Percentiles rank a stretch among this genome's conserved stretches.
Conservation (phyloP, 2,113 vertebrate species). For the Cyprinodon brontotheroides region DNA sequence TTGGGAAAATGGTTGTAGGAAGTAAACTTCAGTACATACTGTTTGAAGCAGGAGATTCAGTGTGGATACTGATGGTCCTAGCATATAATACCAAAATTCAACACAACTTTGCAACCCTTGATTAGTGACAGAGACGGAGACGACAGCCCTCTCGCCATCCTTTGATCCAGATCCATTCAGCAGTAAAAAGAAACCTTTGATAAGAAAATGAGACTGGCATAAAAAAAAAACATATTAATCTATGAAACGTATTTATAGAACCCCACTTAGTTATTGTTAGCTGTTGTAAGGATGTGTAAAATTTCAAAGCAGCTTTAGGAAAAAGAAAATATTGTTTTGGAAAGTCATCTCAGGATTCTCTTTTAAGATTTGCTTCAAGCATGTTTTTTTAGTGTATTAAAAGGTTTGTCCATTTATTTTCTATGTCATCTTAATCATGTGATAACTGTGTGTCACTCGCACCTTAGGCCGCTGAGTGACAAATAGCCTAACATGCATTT, state of each 20-base stretch:
- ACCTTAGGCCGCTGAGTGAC: neutral
- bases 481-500: neutral
- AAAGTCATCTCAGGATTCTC: neutral
- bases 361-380: neutral
- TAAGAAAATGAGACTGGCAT: neutral
- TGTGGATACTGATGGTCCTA: slow-evolving; percentile 72
- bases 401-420: neutral
- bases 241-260: neutral
- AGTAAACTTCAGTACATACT: slow-evolving; percentile 34
- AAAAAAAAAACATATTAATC: accelerated
- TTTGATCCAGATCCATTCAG: slow-evolving; percentile 67
- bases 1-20: neutral
- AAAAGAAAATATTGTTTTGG: neutral
- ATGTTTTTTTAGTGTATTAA: neutral
- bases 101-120: slow-evolving; percentile 64
- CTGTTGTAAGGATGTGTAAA: too few species aligned
- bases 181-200: slow-evolving; percentile 75
- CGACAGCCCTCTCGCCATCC: slow-evolving; percentile 50
- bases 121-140: slow-evolving; percentile 54
- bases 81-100: slow-evolving; percentile 80
- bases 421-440: neutral
- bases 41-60: slow-evolving; percentile 71
- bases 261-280: too few species aligned
- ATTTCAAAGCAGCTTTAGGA: too few species aligned
- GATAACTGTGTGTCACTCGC: neutral